Base-by-base conservation (phyloP, 2,113 vertebrate genomes). In the Stigmatopora argus region DNA sequence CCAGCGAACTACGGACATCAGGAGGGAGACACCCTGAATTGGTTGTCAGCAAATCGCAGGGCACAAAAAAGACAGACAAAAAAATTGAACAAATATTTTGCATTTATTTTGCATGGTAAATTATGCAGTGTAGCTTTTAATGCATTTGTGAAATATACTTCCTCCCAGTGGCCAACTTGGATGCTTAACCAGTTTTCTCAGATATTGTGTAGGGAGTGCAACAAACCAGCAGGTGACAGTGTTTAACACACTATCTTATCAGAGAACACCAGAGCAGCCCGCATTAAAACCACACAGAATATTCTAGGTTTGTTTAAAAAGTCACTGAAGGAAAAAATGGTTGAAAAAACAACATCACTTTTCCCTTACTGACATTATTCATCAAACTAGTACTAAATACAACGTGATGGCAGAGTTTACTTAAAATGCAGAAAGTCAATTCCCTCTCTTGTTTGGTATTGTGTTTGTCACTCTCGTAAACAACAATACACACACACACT, bases 401-500 rank as follows among this genome's bases (percentile, higher is more conserved):
- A 74, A 85, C 62, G 58, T 68, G 67, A 78, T 75, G 66, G 69
- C 69, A 70, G 68, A 75, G 79, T 76, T 71, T 70, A 57, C 69
- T 55, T 67, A 63, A 80, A 80, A 82, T 68, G 72, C 65, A 67
- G 64, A 78, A 74, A 73, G 51, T 64, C 7, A 48, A 69, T 65
- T 72, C 34, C 65, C 59, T 59, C 38, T 69, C 61, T 57, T 56
- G 67, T 74, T 80, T 75, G 79, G 80, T 85, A 82, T 69, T 82
- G 71, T 78, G 72, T 83, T 77, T 82, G 82, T 81, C 77, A 77
- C 70, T 78, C 75, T 86, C 77, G 79, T 82, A 74, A 85, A 79
- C n/a, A 66, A 76, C 77, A 70, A 31, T 62, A 66, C 61, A 67
- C 71, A 64, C 44, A 70, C 35, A 70, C 11, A 65, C 38, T 72